These are phyloP conservation scores for Pseudoips prasinana DNA, from an alignment of 2,888 invertebrate genomes.

Conservation along the genomic window DNA sequence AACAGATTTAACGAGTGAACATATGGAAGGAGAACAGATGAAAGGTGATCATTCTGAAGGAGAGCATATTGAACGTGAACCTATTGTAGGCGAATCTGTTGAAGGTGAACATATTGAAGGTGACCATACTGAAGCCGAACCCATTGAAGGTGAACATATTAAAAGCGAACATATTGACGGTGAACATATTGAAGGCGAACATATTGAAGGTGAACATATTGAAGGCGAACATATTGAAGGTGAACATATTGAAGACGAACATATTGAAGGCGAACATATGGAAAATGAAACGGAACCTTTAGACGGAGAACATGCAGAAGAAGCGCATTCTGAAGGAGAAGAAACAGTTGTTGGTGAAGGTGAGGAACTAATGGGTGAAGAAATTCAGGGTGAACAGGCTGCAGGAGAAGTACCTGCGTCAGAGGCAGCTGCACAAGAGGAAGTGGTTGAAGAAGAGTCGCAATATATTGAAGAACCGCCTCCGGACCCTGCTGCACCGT, in stretches of 20 bases:
- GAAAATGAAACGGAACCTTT: slow-evolving; percentile 17
- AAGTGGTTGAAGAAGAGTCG: slow-evolving; percentile 55
- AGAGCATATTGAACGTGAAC: slow-evolving; percentile 6
- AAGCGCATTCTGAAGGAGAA: slow-evolving; percentile 24
- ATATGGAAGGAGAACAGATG: slow-evolving; percentile 10
- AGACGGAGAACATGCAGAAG: slow-evolving; percentile 19
- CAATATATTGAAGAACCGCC: slow-evolving; percentile 56
- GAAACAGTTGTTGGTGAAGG: slow-evolving; percentile 27
- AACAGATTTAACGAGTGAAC: slow-evolving; percentile 1
- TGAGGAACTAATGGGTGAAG: slow-evolving; percentile 37
- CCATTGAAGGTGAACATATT: slow-evolving; percentile 5
- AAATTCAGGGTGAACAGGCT: slow-evolving; percentile 36
- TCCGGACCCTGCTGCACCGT: slow-evolving; percentile 69
- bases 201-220: slow-evolving; percentile 5
- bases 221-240: slow-evolving; percentile 15
- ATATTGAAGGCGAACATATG: slow-evolving; percentile 4
- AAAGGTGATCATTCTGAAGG: slow-evolving; percentile 3
- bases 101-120: slow-evolving; percentile 12
- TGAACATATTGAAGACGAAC: slow-evolving; percentile 4
- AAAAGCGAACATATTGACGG: slow-evolving; percentile 5
- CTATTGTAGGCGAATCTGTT: slow-evolving; percentile 10
- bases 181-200: slow-evolving; percentile 8
- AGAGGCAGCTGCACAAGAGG: slow-evolving; percentile 31
- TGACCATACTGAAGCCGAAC: slow-evolving; percentile 23
- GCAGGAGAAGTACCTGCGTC: slow-evolving; percentile 30